Base-by-base conservation (phyloP, 2,797 vertebrate species). In the Psittacula echo region DNA sequence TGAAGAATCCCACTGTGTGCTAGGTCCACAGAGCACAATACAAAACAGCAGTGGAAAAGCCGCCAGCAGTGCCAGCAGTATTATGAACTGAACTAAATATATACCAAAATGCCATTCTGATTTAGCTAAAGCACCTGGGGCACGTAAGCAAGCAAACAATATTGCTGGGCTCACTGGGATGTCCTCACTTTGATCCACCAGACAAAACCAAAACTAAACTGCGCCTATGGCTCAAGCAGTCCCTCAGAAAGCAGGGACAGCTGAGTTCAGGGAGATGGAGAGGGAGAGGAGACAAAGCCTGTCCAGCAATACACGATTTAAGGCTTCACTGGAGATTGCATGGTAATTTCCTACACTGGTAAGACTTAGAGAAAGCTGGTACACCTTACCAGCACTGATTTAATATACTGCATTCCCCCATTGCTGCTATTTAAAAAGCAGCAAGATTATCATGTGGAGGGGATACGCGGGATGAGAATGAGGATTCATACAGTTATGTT, bases 371-470 rank as follows among this genome's bases (percentile, higher is more conserved):
- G 62, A 61, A 72, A 85, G 65, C 39, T 47, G 71, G 87, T 65
- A 70, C 37, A 9, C 2, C 3, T 50, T 42, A 29, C 71, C 24
- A 48, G 48, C 58, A 54, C 2, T 2, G 47, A 72, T 42, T 32
- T 76, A 90, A 67, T 11, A 9, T 2, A 24, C n/a, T 6, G 5
- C 5, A 72, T 48, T 13, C 26, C 58, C 22, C 50, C 47, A 3
- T 23, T 34, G 11, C 8, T 9, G 5, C 19, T 45, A 45, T 9
- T 20, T 21, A 53, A 80, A 76, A 76, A 51, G 20, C 61, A 80
- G 54, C 14, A 32, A 45, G 26, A n/a, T n/a, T 5, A 30, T 12
- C 3, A 2, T 0, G 0, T 2, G 39, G 47, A 84, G 19, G 23
- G 66, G 67, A 53, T 10, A 3, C 29, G 18, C 4, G 30, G 62